A percentile compares a stretch with the other conserved stretches of the same genome.
Evolutionary conservation across 1,140 invertebrate species (phyloP).

Genomic region (Drosophila takahashii): DNA sequence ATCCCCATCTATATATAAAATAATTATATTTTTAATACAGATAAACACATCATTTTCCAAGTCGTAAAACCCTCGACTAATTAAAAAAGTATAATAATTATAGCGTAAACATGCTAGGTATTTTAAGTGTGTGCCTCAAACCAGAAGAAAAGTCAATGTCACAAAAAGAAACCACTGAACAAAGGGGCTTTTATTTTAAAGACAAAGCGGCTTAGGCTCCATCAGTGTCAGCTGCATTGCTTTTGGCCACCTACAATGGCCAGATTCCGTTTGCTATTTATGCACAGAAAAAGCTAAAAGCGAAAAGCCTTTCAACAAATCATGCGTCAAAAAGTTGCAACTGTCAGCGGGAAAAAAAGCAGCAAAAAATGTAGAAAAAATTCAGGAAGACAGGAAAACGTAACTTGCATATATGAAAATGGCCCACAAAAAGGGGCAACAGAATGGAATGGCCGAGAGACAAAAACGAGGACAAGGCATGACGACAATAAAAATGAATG

Average conservation of each 20-base stretch:
- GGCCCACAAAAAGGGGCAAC: conserved; percentile 29
- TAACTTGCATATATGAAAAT: conserved; percentile 73
- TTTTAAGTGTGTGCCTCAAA: neutral
- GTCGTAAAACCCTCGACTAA: neutral
- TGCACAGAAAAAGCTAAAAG: conserved; percentile 52
- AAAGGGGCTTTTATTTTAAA: conserved; percentile 11
- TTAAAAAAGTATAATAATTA: neutral
- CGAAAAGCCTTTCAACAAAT: conserved; percentile 78
- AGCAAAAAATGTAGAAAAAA: conserved; percentile 42
- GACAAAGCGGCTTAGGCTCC: conserved; percentile 39
- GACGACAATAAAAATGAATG: conserved; percentile 81
- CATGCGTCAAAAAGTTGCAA: conserved; percentile 81
- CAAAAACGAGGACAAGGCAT: conserved; percentile 65
- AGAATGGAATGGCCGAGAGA: conserved; percentile 55
- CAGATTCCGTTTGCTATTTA: conserved; percentile 60
- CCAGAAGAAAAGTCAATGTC: conserved; percentile 22
- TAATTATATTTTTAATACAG: too few species aligned
- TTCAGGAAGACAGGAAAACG: conserved; percentile 52
- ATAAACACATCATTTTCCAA: neutral
- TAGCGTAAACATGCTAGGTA: neutral
- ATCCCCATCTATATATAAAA: neutral
- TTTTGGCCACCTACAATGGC: conserved; percentile 55
- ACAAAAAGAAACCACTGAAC: conserved; percentile 10
- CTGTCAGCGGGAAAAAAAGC: conserved; percentile 57
- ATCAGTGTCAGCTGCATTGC: conserved; percentile 31